A percentile compares a stretch with the other conserved stretches of the same genome.
These are phyloP conservation scores for Parambassis ranga DNA, from an alignment of 2,797 vertebrate species.

Conservation along the genomic window DNA sequence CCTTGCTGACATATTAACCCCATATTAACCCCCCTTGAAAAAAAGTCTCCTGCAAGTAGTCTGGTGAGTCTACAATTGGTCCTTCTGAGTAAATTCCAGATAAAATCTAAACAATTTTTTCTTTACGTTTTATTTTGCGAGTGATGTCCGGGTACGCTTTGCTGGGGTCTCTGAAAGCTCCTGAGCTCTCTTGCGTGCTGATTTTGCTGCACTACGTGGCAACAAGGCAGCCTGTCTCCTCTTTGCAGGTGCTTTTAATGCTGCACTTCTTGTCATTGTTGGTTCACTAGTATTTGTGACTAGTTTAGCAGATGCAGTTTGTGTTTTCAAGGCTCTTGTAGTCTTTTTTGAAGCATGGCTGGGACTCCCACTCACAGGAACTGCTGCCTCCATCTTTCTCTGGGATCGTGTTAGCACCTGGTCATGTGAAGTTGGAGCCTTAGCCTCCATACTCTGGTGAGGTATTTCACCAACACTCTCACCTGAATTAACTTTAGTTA, in stretches of 20 bases:
- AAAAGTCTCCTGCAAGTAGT: constrained; percentile 33
- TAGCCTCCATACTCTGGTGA: constrained; percentile 47
- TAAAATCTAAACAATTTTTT: constrained; percentile 32
- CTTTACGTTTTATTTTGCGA: constrained; percentile 62
- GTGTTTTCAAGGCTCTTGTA: constrained; percentile 32
- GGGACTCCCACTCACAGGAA: constrained; percentile 38
- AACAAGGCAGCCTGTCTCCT: constrained; percentile 37
- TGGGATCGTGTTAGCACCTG: constrained; percentile 84
- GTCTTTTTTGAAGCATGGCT: constrained; percentile 54
- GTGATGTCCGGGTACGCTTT: constrained; percentile 80
- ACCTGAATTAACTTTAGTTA: constrained; percentile 39
- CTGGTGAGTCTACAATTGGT: constrained; percentile 44
- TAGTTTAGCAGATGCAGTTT: constrained; percentile 50
- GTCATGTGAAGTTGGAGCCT: constrained; percentile 64
- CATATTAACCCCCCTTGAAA: constrained; percentile 32
- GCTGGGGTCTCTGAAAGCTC: constrained; percentile 60
- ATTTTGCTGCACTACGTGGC: constrained; percentile 59
- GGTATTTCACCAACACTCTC: constrained; percentile 37
- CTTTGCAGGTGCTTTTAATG: constrained; percentile 62
- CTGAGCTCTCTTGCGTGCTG: constrained; percentile 65
- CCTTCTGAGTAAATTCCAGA: constrained; percentile 48
- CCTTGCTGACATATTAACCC: constrained; percentile 21
- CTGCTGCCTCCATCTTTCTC: constrained; percentile 73
- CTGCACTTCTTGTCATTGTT: constrained; percentile 49
- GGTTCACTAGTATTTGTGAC: constrained; percentile 54